These are phyloP conservation scores for Malurus splendens DNA, from an alignment of 2,797 vertebrate genomes.

Conservation along the genomic window DNA sequence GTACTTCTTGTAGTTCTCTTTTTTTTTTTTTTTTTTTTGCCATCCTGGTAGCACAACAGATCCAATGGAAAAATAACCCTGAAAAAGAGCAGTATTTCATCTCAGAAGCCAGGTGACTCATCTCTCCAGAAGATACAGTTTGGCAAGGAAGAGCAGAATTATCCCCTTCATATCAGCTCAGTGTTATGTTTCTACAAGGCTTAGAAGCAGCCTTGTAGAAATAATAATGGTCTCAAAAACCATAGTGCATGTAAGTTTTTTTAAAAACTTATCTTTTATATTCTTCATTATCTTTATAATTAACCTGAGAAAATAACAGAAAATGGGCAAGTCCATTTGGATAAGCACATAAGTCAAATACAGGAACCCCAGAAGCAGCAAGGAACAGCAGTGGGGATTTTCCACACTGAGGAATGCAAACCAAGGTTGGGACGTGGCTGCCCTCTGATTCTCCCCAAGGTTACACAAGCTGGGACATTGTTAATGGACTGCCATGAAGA, in stretches of 20 bases:
- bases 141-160: background rate
- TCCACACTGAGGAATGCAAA: background rate
- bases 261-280: background rate
- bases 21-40: background rate
- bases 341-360: background rate
- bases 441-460: background rate
- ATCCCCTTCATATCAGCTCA: background rate
- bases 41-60: rapidly evolving
- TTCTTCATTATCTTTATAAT: background rate
- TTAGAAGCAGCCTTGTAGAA: background rate
- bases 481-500: background rate
- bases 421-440: background rate
- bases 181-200: no score
- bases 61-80: background rate
- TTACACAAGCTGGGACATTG: background rate
- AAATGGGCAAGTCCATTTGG: background rate
- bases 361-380: background rate
- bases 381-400: background rate
- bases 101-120: background rate
- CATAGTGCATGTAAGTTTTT: background rate
- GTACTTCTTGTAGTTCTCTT: rapidly evolving
- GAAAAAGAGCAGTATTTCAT: background rate
- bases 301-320: background rate
- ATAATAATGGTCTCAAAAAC: background rate
- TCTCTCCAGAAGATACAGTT: background rate